Conservation (phyloP, 2,797 vertebrate species). For the Propithecus perrieri region DNA sequence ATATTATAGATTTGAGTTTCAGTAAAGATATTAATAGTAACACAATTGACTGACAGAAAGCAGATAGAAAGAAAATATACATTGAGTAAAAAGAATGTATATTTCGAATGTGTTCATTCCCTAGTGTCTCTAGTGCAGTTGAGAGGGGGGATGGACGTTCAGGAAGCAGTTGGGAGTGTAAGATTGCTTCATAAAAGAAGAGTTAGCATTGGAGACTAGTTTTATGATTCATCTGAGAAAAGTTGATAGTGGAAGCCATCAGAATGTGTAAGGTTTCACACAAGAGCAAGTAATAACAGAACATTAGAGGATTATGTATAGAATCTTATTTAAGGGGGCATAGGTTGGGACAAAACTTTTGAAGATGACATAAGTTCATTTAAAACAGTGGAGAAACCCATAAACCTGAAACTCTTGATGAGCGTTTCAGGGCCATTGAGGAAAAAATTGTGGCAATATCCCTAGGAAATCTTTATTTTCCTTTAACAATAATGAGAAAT, state of each 20-base stretch:
- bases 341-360: background rate
- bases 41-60: background rate
- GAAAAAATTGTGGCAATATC: background rate
- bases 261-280: background rate
- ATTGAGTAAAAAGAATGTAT: background rate
- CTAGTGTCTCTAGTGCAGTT: background rate
- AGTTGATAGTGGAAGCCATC: too few relatives aligned
- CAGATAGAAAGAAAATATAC: background rate
- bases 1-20: background rate
- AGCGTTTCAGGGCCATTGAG: background rate
- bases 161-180: background rate
- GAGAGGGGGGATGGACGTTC: too few relatives aligned
- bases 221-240: background rate
- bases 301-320: background rate
- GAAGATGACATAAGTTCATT: background rate
- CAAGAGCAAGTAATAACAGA: background rate
- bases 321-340: background rate
- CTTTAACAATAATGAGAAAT: background rate
- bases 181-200: background rate
- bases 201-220: background rate
- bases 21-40: background rate
- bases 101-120: background rate
- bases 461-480: background rate
- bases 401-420: background rate
- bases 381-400: background rate